phyloP scores from a whole-genome alignment of 2,888 invertebrate species.

The Noctua janthe region DNA sequence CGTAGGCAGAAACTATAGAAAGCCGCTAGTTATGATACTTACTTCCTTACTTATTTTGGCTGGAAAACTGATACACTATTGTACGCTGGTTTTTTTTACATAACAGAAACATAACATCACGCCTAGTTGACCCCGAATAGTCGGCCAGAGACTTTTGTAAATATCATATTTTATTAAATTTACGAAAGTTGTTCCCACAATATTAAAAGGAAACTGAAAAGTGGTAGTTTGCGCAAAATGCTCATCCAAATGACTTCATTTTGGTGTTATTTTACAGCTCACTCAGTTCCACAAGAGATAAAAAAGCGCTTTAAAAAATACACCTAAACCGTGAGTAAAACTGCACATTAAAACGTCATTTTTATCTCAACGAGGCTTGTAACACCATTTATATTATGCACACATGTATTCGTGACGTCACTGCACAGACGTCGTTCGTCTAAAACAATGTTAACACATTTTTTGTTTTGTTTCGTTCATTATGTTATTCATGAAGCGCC shows the following conservation, averaged over 20 bases:
- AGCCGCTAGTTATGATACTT: background rate
- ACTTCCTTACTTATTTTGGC: background rate
- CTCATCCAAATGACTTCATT: conserved; percentile 5
- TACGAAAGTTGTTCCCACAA: background rate
- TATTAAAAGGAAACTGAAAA: conserved; percentile 6
- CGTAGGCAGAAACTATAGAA: background rate
- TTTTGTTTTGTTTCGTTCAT: conserved; percentile 55
- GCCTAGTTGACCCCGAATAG: background rate
- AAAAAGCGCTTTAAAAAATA: conserved; percentile 30
- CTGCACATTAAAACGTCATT: conserved; percentile 50
- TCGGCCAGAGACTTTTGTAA: background rate
- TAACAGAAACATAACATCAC: background rate
- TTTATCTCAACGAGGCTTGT: conserved; percentile 52
- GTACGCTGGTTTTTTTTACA: background rate
- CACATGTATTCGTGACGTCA: conserved; percentile 56
- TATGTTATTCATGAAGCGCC: conserved; percentile 61
- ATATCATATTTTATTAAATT: background rate
- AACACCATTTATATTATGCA: conserved; percentile 64
- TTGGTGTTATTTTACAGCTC: conserved; percentile 6
- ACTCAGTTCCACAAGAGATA: background rate
- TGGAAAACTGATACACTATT: background rate
- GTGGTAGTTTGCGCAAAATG: background rate
- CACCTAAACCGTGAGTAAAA: conserved; percentile 26
- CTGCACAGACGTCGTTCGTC: conserved; percentile 56
- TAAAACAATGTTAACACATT: conserved; percentile 65